Base-by-base conservation (phyloP, 1,140 invertebrate species). In the Sitobion miscanthi region DNA sequence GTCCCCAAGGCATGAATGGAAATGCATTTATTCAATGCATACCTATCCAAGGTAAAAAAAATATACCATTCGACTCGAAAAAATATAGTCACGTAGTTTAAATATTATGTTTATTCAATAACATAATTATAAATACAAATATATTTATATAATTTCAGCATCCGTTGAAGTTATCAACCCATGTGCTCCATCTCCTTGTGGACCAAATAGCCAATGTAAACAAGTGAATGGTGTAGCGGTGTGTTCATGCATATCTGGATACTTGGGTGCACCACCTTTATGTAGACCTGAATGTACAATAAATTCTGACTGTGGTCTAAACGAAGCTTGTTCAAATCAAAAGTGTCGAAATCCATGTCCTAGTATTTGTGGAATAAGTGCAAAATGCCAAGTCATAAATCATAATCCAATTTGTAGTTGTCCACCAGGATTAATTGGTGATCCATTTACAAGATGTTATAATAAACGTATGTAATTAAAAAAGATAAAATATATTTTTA, bases 271-370 rank as follows among this genome's bases (percentile, higher is more conserved):
- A 42, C 97, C 97, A 49, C 97, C 97, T 47, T 96, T 96, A 94
- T 98, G 97, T 95, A 96, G 96, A 17, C 97, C 97, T n/a, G 97
- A 97, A 95, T 97, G 97, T 95, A 95, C 96, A 25, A 96, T 97
- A 11, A 96, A 97, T 94, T 96, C 96, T 20, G 97, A 98, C 95
- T 98, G 98, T 95, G 95, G 96, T 14, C 96, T 96, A 88, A 96
- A 96, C 94, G 95, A 96, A 95, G 96, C 97, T 77, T 98, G 97
- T 95, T 96, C 97, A 54, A 96, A 96, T 94, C 96, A 96, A 94
- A 97, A 97, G 95, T 98, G 97, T 95, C 95, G 96, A 94, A 96
- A 97, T 95, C 97, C 97, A 42, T 98, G 97, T 95, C 95, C 96
- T 88, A 96, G 97, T 77, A 96, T 97, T 35, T 98, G 97, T 95